A percentile compares a stretch with the other conserved stretches of the same genome.
Conservation (phyloP, 1,140 invertebrate species). For the Drosophila subpulchrella region DNA sequence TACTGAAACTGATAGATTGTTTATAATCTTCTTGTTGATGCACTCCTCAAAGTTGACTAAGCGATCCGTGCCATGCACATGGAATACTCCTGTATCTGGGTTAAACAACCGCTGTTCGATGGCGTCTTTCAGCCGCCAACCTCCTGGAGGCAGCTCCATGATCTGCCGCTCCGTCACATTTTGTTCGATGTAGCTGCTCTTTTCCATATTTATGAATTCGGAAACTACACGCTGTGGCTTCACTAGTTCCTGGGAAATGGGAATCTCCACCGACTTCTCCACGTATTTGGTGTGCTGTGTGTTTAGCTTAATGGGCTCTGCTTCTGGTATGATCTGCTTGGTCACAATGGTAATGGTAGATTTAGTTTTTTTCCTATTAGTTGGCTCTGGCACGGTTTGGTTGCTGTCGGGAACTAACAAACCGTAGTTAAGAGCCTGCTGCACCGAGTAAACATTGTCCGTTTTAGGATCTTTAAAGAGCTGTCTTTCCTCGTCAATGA, state of each 20-base stretch:
- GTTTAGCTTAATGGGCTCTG: slow-evolving; percentile 84
- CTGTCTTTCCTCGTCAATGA: slow-evolving; percentile 91
- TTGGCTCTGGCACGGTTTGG: slow-evolving; percentile 67
- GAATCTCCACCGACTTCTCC: slow-evolving; percentile 77
- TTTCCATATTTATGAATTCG: slow-evolving; percentile 85
- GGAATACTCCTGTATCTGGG: slow-evolving; percentile 92
- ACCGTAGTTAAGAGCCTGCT: slow-evolving; percentile 92
- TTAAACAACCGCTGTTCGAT: slow-evolving; percentile 92
- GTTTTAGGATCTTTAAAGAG: slow-evolving; percentile 92
- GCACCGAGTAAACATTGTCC: slow-evolving; percentile 90
- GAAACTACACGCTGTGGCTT: slow-evolving; percentile 84
- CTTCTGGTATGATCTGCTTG: slow-evolving; percentile 77
- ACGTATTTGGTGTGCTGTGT: slow-evolving; percentile 83
- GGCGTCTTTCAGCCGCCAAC: slow-evolving; percentile 92
- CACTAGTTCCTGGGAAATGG: slow-evolving; percentile 76
- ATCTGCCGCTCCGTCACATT: slow-evolving; percentile 83
- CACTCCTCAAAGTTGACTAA: slow-evolving; percentile 95
- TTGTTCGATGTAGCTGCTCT: slow-evolving; percentile 69
- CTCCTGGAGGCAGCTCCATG: slow-evolving; percentile 91
- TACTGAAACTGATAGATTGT: slow-evolving; percentile 91
- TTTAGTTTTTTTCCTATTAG: slow-evolving; percentile 83
- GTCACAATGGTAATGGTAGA: slow-evolving; percentile 84
- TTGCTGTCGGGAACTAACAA: slow-evolving; percentile 88
- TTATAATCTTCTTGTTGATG: slow-evolving; percentile 92
- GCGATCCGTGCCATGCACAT: slow-evolving; percentile 94